Evolutionary conservation across 2,113 vertebrate genomes (phyloP), one percentile per base, ranked within the genome.

Genomic region (Brachypteracias leptosomus): DNA sequence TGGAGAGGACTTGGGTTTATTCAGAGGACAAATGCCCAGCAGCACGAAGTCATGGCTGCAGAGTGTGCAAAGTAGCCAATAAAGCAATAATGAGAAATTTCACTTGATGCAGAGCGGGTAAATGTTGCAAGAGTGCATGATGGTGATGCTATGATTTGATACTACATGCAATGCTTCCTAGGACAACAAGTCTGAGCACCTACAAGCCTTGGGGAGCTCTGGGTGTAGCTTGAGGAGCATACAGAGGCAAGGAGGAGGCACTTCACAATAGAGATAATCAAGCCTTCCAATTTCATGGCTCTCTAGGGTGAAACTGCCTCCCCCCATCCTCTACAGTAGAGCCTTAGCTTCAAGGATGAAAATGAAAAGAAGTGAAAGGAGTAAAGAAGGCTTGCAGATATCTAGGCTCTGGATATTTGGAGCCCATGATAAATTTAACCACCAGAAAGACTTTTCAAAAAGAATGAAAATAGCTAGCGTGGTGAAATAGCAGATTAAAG

Each of bases 401-500:
- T 71, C 47, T 63, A n/a, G 68, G 38, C 73, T 89, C 59, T 91
- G 80, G 46, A 18, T 84, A 73, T 92, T 77, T 62, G n/a, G 55
- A 89, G 28, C 13, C 59, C 59, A 36, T 88, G 91, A 90, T 83
- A 90, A 89, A 96, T 92, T 80, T 76, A 89, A 87, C 84, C 40
- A 81, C 65, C 38, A 91, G 80, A 91, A 87, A 81, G 42, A 11
- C 33, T 81, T 89, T 91, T 77, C 55, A 70, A 86, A 91, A 87
- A 84, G 89, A 89, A 71, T 87, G 87, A 89, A 95, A 95, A 89
- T 77, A 95, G 89, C 54, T 70, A 54, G 57, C 55, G 59, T 66
- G 46, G 87, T 84, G 84, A 91, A 94, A 78, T 55, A 89, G 89
- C 22, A 91, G 68, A 94, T 86, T 80, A 85, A 96, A 90, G 80